phyloP scores from a whole-genome alignment of 2,797 vertebrate genomes.

The Mormyrops boulengeri region DNA sequence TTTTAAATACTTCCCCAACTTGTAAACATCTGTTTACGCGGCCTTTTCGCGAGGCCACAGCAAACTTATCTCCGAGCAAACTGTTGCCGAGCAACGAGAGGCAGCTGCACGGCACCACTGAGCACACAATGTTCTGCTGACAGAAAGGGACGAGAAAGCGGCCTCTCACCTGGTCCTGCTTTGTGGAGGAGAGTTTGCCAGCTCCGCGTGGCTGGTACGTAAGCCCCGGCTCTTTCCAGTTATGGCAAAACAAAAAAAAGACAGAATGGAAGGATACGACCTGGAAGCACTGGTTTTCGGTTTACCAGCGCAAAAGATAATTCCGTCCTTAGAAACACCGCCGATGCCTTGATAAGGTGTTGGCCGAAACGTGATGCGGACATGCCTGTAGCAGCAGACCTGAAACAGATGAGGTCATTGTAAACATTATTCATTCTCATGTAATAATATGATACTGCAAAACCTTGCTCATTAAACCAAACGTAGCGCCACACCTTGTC shows the following conservation, averaged over 20 bases:
- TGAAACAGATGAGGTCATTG: background rate
- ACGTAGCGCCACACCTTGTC: background rate
- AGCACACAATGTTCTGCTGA: conserved; percentile 48
- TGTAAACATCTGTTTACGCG: conserved; percentile 44
- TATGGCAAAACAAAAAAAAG: background rate
- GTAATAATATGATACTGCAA: background rate
- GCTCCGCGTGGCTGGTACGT: background rate
- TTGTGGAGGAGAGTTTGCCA: accelerated
- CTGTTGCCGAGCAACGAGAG: conserved; percentile 74
- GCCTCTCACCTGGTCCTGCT: conserved; percentile 55
- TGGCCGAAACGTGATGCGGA: conserved; percentile 69
- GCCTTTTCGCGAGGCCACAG: conserved; percentile 41
- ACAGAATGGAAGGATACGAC: conserved; percentile 74
- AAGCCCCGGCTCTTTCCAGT: background rate
- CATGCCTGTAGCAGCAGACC: conserved; percentile 37
- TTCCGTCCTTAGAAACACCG: conserved; percentile 75
- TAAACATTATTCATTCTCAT: background rate
- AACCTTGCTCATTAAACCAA: background rate
- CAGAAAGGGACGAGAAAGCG: conserved; percentile 39
- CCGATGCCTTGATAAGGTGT: conserved; percentile 71
- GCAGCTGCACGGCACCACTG: conserved; percentile 55
- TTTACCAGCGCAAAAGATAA: conserved; percentile 81
- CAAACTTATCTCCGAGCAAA: conserved; percentile 58
- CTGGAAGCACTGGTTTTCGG: conserved; percentile 75
- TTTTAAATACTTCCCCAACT: conserved; percentile 11